Conservation (phyloP, 2,888 invertebrate genomes). For the Didymodactylos carnosus region DNA sequence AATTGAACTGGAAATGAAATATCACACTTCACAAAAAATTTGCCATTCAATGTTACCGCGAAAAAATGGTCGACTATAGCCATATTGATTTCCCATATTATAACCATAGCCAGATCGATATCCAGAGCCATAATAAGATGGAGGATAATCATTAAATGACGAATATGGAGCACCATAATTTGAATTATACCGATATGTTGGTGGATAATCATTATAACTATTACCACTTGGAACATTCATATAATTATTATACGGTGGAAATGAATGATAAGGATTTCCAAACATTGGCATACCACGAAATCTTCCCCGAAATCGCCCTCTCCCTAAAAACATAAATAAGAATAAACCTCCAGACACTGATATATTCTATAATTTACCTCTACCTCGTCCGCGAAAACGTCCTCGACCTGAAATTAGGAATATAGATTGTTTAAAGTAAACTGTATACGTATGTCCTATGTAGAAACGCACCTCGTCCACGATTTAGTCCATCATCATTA, state of each 20-base stretch:
- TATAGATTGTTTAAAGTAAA: no score
- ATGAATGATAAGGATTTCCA: neutral
- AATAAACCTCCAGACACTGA: no score
- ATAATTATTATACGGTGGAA: neutral
- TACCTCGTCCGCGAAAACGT: no score
- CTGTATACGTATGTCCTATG: neutral
- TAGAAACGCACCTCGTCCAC: neutral
- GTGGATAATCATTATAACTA: neutral
- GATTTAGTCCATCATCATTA: no score
- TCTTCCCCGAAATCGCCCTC: no score
- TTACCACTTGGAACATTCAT: neutral
- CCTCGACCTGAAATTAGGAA: neutral
- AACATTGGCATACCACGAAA: neutral
- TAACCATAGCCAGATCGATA: neutral
- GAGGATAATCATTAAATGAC: neutral
- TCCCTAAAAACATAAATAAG: no score
- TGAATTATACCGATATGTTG: neutral
- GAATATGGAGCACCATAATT: neutral
- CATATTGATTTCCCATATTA: neutral
- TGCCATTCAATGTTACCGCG: no score
- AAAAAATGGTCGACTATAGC: no score
- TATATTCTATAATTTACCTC: no score
- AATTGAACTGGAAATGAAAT: no score
- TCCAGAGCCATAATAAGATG: neutral
- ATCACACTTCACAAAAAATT: no score